Conservation (phyloP, 2,797 vertebrate species). For the Percopsis omiscomaycus region DNA sequence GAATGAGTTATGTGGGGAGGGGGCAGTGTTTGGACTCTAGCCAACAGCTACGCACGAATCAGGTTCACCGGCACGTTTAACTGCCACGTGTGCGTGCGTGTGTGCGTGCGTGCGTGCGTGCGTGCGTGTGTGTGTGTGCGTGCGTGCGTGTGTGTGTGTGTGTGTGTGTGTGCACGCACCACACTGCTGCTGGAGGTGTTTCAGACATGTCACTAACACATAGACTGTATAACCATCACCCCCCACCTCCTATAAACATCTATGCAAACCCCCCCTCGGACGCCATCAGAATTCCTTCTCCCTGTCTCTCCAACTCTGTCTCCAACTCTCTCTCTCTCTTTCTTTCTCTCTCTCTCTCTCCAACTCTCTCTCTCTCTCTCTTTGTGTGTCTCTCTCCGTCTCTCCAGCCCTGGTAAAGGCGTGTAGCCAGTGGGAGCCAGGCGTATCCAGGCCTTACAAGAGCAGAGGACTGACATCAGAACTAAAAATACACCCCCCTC, state of each 20-base stretch:
- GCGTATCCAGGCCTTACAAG: conserved; percentile 77
- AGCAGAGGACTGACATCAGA: conserved; percentile 78
- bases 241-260: conserved; percentile 41
- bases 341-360: conserved; percentile 10
- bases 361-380: conserved; percentile 4
- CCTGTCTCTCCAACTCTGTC: not conserved
- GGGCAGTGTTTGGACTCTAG: conserved; percentile 70
- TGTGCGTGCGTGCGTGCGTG: conserved; percentile 7
- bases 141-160: conserved; percentile 14
- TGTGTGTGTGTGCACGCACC: conserved; percentile 11
- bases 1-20: conserved; percentile 46
- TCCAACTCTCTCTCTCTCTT: conserved; percentile 20
- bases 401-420: conserved; percentile 47
- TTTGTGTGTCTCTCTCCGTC: conserved; percentile 12
- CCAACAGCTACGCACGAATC: conserved; percentile 67
- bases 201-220: conserved; percentile 41
- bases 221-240: conserved; percentile 29
- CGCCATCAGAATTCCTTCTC: not conserved
- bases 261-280: conserved; percentile 27
- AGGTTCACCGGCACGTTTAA: conserved; percentile 66
- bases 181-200: conserved; percentile 18
- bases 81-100: conserved; percentile 16
- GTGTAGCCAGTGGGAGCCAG: conserved; percentile 40
- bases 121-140: conserved; percentile 12
- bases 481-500: conserved; percentile 80